Evolutionary conservation across 1,140 invertebrate genomes (phyloP), one percentile per base, ranked within the genome.

Genomic region (Ceratosolen fusciceps): DNA sequence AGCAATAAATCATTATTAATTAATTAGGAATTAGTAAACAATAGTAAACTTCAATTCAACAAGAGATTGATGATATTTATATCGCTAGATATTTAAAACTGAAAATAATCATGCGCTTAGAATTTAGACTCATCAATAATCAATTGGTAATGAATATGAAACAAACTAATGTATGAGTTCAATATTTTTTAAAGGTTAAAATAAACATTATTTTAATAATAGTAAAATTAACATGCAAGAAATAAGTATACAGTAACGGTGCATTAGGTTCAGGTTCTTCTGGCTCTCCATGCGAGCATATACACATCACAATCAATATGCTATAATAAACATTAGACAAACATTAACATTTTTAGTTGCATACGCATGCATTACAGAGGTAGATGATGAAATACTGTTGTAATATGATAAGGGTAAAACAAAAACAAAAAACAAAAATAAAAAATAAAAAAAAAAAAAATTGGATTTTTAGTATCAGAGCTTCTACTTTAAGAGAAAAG

Each of bases 401-500:
- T 31, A 37, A 65, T n/a, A 37, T 65, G 31, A 65, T 65, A 65
- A 65, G 37, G 0, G 1, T 60, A 37, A 37, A 37, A 65, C 19
- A 31, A 65, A 37, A 1, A 65, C 19, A 65, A 37, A 21, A 65
- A 26, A 62, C 14, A 31, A 34, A 21, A n/a, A n/a, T n/a, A n/a
- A n/a, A n/a, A n/a, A n/a, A n/a, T n/a, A n/a, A n/a, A n/a, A n/a
- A n/a, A n/a, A n/a, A n/a, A n/a, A n/a, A n/a, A n/a, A n/a, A n/a
- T n/a, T n/a, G n/a, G n/a, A n/a, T n/a, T 14, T 52, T 52, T 34
- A 31, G 24, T 56, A 24, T 5, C 12, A 24, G 8, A 14, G 31
- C 29, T 16, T 19, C 16, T 62, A 62, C 21, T 24, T 62, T 31
- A 31, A 62, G 39, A 82, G 79, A 77, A 54, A 82, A 83, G 85